Base-by-base conservation (phyloP, 2,113 vertebrate species). In the Cariama cristata region DNA sequence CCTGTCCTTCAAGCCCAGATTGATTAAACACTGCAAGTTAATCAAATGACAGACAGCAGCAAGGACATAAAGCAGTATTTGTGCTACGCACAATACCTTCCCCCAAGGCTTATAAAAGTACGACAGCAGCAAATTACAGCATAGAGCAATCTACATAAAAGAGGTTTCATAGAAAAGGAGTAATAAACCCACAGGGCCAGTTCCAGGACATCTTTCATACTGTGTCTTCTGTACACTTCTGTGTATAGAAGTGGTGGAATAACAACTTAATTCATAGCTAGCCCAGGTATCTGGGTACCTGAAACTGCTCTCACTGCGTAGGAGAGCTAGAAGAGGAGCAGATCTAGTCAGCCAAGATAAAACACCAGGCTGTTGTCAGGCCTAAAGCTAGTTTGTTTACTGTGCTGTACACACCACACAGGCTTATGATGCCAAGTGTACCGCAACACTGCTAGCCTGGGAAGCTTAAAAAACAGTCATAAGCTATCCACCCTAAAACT, bases 31-130 rank as follows among this genome's bases (percentile, higher is more conserved):
- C 2, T 3, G 0, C 30, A 67, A 40, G 50, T 35, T 77, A 86
- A 92, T 52, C 45, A 85, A 85, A 72, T 35, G 55, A 79, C 33
- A 52, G 49, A 52, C 24, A 80, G 67, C 86, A 85, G 20, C 80
- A 91, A 89, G 67, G 64, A 40, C 74, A 94, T 33, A 93, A 79
- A 89, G 64, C 42, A 90, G 26, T 40, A 72, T 60, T 91, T 96
- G 81, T 95, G 53, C 45, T 64, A 55, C 26, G 33, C n/a, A 55
- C 64, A 89, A 68, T 63, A 69, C 14, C 6, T 86, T 77, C 26
- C 22, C 16, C 20, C 44, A 56, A 22, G 66, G 17, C 21, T 86
- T 87, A 38, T 30, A 62, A 40, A 49, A 27, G 14, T 66, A 53
- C 13, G 63, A 27, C 27, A 62, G 23, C 38, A 90, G 74, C 21